Evolutionary conservation across 2,113 vertebrate genomes (phyloP).

Genomic region (Athene noctua): DNA sequence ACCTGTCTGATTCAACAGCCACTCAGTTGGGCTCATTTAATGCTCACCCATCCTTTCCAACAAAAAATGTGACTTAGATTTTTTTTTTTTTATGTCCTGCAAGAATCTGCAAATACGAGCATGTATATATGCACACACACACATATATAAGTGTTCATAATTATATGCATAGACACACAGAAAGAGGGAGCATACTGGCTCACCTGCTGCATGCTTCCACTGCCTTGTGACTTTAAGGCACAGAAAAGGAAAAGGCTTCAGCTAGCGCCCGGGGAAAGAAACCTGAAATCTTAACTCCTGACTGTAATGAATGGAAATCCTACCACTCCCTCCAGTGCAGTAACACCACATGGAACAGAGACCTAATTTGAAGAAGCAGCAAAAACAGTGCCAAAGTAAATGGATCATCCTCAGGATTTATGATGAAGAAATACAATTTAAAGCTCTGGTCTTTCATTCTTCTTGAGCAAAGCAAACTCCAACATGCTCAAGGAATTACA

Average conservation of each 20-base stretch:
- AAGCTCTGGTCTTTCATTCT: not conserved
- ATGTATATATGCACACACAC: not conserved
- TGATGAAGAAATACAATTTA: not conserved
- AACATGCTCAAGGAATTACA: not conserved
- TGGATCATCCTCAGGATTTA: not conserved
- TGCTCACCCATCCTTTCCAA: not conserved
- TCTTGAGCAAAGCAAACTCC: not conserved
- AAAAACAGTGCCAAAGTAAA: conserved; percentile 24
- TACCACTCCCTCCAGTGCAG: not conserved
- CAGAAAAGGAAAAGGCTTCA: not conserved
- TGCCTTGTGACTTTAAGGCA: not conserved
- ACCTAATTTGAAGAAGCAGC: not conserved
- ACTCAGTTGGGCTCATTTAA: not conserved
- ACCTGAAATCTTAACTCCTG: not conserved
- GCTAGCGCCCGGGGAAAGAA: not conserved
- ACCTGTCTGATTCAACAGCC: not conserved
- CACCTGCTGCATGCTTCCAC: not conserved
- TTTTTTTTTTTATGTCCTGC: not conserved
- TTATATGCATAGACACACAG: not conserved
- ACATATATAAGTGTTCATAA: not conserved
- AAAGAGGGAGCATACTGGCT: not conserved
- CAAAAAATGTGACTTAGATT: not conserved
- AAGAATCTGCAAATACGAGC: not conserved
- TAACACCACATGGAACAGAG: not conserved
- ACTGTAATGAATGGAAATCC: not conserved